phyloP scores from a whole-genome alignment of 2,797 vertebrate genomes.

The Anguilla pacifica region DNA sequence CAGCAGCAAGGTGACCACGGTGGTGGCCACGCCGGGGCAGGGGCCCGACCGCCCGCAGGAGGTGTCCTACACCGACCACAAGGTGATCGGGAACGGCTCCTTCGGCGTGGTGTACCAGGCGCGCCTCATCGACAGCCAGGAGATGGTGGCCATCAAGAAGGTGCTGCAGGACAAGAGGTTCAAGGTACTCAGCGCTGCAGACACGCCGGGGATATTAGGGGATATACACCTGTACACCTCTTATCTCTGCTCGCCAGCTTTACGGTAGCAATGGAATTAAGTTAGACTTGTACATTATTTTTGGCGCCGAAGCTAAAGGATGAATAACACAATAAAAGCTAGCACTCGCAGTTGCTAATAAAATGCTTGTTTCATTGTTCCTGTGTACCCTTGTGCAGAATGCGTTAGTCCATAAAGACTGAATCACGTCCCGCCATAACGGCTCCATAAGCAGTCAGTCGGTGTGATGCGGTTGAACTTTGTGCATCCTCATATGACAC shows the following conservation, averaged over 20 bases:
- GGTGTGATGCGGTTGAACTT: background rate
- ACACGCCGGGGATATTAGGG: background rate
- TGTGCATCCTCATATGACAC: background rate
- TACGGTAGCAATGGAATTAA: background rate
- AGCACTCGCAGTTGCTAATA: background rate
- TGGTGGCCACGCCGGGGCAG: constrained; percentile 89
- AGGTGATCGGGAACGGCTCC: constrained; percentile 92
- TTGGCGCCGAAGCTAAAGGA: background rate
- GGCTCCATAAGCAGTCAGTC: background rate
- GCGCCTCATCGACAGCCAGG: constrained; percentile 85
- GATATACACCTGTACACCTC: background rate
- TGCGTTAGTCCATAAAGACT: background rate
- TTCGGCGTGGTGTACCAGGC: constrained; percentile 94
- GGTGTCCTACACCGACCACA: constrained; percentile 92
- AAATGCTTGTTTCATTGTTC: background rate
- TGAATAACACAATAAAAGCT: background rate
- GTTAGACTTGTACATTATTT: background rate
- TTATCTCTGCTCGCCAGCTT: background rate
- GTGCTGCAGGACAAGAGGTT: constrained; percentile 94
- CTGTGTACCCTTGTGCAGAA: background rate
- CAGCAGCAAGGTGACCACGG: constrained; percentile 89
- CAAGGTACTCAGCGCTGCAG: constrained; percentile 71
- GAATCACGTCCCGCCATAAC: background rate
- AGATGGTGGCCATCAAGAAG: constrained; percentile 94
- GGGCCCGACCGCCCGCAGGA: constrained; percentile 88